A percentile compares a stretch with the other conserved stretches of the same genome.
Evolutionary conservation across 2,113 vertebrate species (phyloP).

Genomic region (Cyphomyrus plagiostoma): DNA sequence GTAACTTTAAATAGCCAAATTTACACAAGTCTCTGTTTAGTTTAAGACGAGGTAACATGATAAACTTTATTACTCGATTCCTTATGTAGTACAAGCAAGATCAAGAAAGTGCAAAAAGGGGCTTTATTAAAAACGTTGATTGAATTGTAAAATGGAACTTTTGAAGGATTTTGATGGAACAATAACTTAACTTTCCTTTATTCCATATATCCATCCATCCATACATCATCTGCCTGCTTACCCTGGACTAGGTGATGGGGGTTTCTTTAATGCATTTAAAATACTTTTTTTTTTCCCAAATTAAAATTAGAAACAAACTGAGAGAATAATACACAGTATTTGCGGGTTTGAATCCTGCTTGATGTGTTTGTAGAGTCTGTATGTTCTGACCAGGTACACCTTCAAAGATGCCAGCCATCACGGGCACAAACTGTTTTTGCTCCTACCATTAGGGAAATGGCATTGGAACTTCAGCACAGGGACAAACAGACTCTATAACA

Average conservation of each 20-base stretch:
- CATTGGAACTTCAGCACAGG: neutral
- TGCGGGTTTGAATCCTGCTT: neutral
- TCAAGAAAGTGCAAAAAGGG: neutral
- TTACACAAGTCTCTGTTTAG: neutral
- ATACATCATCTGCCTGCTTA: neutral
- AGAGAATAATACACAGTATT: neutral
- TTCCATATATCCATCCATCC: neutral
- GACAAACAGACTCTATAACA: neutral
- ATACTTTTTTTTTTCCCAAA: neutral
- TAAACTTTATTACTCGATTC: neutral
- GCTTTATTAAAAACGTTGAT: neutral
- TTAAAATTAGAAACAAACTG: neutral
- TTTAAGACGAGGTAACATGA: neutral
- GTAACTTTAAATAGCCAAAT: neutral
- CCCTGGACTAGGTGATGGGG: neutral
- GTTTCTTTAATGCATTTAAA: neutral
- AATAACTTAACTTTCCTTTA: neutral
- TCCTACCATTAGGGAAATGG: neutral
- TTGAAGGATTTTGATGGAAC: neutral
- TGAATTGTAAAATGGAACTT: neutral
- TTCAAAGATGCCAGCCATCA: neutral
- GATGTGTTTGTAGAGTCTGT: neutral
- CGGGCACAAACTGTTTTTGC: neutral
- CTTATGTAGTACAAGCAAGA: neutral
- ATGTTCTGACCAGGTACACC: neutral